Conservation (phyloP, 2,113 vertebrate species). For the Bothrops jararaca region DNA sequence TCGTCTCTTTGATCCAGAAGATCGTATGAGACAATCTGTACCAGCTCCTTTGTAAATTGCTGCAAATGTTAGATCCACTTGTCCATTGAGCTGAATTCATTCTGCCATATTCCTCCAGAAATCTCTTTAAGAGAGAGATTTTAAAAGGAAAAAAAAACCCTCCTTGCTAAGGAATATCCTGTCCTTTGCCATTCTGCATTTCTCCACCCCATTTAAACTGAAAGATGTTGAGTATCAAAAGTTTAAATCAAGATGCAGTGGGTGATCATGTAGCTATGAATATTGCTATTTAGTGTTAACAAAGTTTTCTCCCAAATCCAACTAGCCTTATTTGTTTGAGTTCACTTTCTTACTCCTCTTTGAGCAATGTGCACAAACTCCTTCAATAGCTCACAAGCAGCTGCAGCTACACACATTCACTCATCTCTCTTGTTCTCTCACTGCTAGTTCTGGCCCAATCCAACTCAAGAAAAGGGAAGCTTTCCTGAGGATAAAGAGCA, state of each 20-base stretch:
- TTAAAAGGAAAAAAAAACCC: background rate
- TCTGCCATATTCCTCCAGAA: background rate
- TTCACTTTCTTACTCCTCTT: background rate
- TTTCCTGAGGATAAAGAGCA: background rate
- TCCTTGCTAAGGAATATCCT: background rate
- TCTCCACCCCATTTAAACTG: background rate
- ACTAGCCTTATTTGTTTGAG: background rate
- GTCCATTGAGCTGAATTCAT: background rate
- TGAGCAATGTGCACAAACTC: background rate
- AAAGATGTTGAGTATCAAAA: background rate
- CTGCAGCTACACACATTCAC: background rate
- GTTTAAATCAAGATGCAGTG: background rate
- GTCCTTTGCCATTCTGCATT: background rate
- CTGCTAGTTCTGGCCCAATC: background rate
- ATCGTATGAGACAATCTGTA: background rate
- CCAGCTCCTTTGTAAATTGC: background rate
- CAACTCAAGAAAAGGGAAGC: background rate
- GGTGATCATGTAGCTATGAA: background rate
- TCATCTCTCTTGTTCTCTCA: background rate
- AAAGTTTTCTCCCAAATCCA: background rate
- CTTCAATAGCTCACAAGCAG: background rate
- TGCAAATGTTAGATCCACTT: background rate
- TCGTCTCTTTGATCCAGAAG: background rate
- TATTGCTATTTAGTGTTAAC: background rate
- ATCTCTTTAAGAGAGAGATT: background rate